Evolutionary conservation across 2,797 vertebrate genomes (phyloP).

Genomic region (Miichthys miiuy): DNA sequence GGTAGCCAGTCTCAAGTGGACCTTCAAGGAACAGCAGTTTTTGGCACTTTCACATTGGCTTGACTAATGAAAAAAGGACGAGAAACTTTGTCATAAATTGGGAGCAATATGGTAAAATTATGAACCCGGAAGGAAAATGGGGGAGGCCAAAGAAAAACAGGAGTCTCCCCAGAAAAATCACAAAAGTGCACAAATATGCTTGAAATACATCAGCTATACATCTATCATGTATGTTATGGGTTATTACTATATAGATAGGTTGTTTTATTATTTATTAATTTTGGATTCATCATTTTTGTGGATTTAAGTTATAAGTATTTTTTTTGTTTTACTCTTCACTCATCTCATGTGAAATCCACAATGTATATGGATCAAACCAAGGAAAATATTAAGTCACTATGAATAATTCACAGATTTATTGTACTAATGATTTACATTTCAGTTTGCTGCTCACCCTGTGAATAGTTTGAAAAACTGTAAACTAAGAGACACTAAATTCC

Average conservation of each 20-base stretch:
- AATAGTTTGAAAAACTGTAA: background rate
- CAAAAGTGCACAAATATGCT: too few relatives aligned
- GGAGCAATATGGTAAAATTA: too few relatives aligned
- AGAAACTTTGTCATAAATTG: too few relatives aligned
- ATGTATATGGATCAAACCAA: background rate
- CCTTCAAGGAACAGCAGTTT: too few relatives aligned
- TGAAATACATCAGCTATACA: too few relatives aligned
- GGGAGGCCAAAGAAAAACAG: too few relatives aligned
- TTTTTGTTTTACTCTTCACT: background rate
- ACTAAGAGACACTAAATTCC: background rate
- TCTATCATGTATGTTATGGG: background rate
- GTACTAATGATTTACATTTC: background rate
- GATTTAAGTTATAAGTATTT: background rate
- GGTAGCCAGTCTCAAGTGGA: too few relatives aligned
- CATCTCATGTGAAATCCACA: background rate
- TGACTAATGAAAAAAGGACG: too few relatives aligned
- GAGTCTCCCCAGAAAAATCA: too few relatives aligned
- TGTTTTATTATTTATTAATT: too few relatives aligned
- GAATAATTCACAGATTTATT: background rate
- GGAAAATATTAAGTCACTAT: background rate
- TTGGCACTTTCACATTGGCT: too few relatives aligned
- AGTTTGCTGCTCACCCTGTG: background rate
- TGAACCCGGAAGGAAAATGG: background rate
- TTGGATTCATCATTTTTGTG: background rate
- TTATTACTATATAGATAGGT: too few relatives aligned